A percentile compares a stretch with the other conserved stretches of the same genome.
These are phyloP conservation scores for Clanis bilineata DNA, from an alignment of 2,888 invertebrate species.

Conservation along the genomic window DNA sequence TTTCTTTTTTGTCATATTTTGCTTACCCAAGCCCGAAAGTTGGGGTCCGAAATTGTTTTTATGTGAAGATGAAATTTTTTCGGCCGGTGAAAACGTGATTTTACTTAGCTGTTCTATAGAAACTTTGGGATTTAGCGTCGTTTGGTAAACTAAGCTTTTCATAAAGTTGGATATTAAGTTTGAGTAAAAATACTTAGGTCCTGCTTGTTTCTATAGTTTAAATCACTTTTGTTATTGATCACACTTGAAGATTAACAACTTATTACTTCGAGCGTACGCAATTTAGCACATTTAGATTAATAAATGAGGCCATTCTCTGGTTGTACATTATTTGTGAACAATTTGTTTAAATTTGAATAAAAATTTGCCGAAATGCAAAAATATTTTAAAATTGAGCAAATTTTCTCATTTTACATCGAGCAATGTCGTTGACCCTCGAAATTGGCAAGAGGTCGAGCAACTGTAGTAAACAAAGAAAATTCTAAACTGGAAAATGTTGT, in stretches of 20 bases:
- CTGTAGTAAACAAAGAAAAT: not conserved
- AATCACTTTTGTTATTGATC: too few relatives aligned
- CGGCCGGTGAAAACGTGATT: not conserved
- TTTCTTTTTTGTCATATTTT: conserved; percentile 11
- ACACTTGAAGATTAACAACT: too few relatives aligned
- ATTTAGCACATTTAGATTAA: too few relatives aligned
- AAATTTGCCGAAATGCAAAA: not conserved
- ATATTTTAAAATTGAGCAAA: not conserved
- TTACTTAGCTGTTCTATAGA: not conserved
- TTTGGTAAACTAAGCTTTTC: not conserved
- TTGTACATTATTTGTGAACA: too few relatives aligned
- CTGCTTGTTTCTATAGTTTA: too few relatives aligned
- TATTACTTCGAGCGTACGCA: too few relatives aligned
- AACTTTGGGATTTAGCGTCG: not conserved
- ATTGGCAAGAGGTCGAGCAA: not conserved
- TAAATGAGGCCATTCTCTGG: too few relatives aligned
- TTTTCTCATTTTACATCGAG: not conserved
- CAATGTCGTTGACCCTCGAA: not conserved
- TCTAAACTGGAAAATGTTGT: not conserved
- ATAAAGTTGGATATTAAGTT: not conserved
- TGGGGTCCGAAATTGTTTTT: not conserved
- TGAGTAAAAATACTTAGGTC: not conserved
- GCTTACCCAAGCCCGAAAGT: conserved; percentile 1
- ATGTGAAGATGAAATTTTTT: not conserved
- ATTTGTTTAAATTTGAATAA: not conserved